Base-by-base conservation (phyloP, 1,140 invertebrate genomes). In the Zaprionus nigranus region DNA sequence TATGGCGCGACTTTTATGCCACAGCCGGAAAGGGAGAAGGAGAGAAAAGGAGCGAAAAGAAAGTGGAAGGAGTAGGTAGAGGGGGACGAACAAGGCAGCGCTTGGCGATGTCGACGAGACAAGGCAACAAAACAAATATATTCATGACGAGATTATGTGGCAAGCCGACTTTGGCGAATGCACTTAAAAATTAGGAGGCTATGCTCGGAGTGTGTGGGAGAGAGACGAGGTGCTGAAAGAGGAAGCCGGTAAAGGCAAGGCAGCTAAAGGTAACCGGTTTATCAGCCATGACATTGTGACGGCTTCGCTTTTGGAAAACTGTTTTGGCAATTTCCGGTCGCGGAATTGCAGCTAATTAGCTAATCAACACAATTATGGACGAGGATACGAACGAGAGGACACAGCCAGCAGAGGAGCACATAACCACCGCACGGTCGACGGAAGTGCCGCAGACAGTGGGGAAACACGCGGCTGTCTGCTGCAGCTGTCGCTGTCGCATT, bases 331-430 rank as follows among this genome's bases (percentile, higher is more conserved):
- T 88, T 88, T 88, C 85, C 85, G 85, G 85, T 64, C 78, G 85
- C 78, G 75, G 66, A 85, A 88, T 88, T 90, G 88, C 78, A 79
- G 88, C 85, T 88, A 88, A 88, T 88, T 88, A 90, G 75, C 79
- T 88, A 88, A 88, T 88, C 84, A 90, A 90, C 85, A 79, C 84
- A 88, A 90, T 90, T 90, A 88, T 78, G 80, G 68, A 38, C 81
- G 40, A 69, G 58, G 46, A 74, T 58, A 63, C 56, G 67, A 36
- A 67, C 43, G 43, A 28, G 66, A 46, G 22, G 17, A 75, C 13
- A 30, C 5, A 53, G 38, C 56, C 59, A 40, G 34, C 58, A 11
- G 1, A 58, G 22, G 13, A 26, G 69, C 40, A 20, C 24, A 57
- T 12, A n/a, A 13, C 11, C 17, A 51, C n/a, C n/a, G n/a, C 17